Conservation (phyloP, 2,113 vertebrate genomes). For the Ascaphus truei region DNA sequence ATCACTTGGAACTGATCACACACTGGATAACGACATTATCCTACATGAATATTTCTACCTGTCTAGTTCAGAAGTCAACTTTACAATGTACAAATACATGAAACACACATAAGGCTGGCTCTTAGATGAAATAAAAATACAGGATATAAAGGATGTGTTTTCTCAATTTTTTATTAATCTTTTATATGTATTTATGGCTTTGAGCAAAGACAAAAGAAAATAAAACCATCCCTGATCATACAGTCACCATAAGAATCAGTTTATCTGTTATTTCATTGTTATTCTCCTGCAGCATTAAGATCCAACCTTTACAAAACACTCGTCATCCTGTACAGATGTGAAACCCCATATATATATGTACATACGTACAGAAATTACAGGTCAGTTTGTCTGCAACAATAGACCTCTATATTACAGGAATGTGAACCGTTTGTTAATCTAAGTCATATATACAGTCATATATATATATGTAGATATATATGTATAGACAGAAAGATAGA, state of each 20-base stretch:
- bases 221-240: conserved; percentile 63
- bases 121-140: not conserved
- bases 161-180: conserved; percentile 73
- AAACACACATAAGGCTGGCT: too few species aligned
- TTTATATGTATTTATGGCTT: conserved; percentile 76
- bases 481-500: conserved; percentile 36
- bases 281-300: conserved; percentile 60
- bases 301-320: conserved; percentile 63
- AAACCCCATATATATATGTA: conserved; percentile 61
- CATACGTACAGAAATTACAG: conserved; percentile 69
- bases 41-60: too few species aligned
- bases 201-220: conserved; percentile 75
- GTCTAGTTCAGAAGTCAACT: too few species aligned
- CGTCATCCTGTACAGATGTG: conserved; percentile 67
- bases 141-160: conserved; percentile 46
- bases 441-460: conserved; percentile 64
- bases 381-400: conserved; percentile 56
- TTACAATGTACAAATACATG: too few species aligned
- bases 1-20: too few species aligned
- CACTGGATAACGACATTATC: too few species aligned
- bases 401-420: conserved; percentile 69
- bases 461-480: conserved; percentile 59
- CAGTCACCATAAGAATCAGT: conserved; percentile 61
- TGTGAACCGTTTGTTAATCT: conserved; percentile 58
- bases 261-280: conserved; percentile 39